These are phyloP conservation scores for Arenicola marina DNA, from an alignment of 2,888 invertebrate species.

Conservation along the genomic window DNA sequence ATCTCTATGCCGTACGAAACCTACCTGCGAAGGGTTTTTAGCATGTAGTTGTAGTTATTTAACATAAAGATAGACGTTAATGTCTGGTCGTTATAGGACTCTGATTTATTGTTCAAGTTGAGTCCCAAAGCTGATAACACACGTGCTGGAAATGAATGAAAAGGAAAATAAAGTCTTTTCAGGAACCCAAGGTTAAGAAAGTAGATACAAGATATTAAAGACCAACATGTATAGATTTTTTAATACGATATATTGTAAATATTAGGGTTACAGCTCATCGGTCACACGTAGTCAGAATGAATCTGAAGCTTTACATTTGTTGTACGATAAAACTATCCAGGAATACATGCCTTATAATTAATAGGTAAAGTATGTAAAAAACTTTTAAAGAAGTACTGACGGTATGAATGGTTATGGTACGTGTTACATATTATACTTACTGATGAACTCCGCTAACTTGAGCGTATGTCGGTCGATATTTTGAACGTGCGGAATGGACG, in stretches of 20 bases:
- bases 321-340: too few relatives aligned
- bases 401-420: too few relatives aligned
- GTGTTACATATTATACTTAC: too few relatives aligned
- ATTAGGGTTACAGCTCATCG: too few relatives aligned
- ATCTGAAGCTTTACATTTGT: too few relatives aligned
- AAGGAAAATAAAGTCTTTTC: too few relatives aligned
- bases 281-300: too few relatives aligned
- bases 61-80: conserved; percentile 87
- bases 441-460: conserved; percentile 58
- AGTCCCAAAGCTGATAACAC: conserved; percentile 83
- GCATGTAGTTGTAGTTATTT: conserved; percentile 92
- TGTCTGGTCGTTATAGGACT: conserved; percentile 84
- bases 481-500: conserved; percentile 44
- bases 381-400: neutral
- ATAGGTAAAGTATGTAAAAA: neutral
- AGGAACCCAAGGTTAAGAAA: too few relatives aligned
- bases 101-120: conserved; percentile 84
- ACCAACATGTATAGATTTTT: too few relatives aligned
- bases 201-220: too few relatives aligned
- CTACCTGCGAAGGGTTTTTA: conserved; percentile 85
- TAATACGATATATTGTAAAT: too few relatives aligned
- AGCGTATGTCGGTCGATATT: conserved; percentile 49
- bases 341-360: neutral
- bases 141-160: conserved; percentile 44
- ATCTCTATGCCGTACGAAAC: neutral